These are phyloP conservation scores for Agrenia bidenticulata DNA, from an alignment of 2,888 invertebrate species.

Conservation along the genomic window DNA sequence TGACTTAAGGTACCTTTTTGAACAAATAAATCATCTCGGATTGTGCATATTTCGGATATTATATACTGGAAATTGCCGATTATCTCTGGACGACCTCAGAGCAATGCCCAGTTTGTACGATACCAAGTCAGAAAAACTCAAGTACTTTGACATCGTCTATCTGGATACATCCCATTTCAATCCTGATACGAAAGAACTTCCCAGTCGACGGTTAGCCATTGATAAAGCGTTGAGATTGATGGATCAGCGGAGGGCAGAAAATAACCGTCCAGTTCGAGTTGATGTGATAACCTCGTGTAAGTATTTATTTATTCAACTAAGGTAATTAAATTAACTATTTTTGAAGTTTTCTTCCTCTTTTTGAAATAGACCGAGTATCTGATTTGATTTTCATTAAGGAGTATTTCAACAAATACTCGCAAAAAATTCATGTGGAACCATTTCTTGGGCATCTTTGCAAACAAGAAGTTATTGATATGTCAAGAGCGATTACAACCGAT, in stretches of 20 bases:
- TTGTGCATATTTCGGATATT: background rate
- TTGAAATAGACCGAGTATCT: too few species aligned
- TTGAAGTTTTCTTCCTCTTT: too few species aligned
- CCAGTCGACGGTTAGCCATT: background rate
- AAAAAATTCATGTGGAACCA: too few species aligned
- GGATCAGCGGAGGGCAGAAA: background rate
- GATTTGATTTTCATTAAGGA: too few species aligned
- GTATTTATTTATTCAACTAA: too few species aligned
- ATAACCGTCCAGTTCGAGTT: background rate
- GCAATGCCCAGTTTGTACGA: background rate
- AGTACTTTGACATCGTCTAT: background rate
- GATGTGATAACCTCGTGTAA: background rate
- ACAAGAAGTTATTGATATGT: too few species aligned
- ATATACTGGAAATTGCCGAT: background rate
- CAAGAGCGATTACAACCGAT: too few species aligned
- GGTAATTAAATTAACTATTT: too few species aligned
- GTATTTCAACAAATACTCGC: too few species aligned
- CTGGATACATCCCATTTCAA: background rate
- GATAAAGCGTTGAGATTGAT: background rate
- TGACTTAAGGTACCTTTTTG: too few species aligned
- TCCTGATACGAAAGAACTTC: background rate
- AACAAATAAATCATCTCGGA: background rate
- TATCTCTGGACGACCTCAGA: background rate
- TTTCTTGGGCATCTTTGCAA: too few species aligned
- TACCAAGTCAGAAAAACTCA: background rate